Base-by-base conservation (phyloP, 1,140 invertebrate genomes). In the Caenorhabditis latens region DNA sequence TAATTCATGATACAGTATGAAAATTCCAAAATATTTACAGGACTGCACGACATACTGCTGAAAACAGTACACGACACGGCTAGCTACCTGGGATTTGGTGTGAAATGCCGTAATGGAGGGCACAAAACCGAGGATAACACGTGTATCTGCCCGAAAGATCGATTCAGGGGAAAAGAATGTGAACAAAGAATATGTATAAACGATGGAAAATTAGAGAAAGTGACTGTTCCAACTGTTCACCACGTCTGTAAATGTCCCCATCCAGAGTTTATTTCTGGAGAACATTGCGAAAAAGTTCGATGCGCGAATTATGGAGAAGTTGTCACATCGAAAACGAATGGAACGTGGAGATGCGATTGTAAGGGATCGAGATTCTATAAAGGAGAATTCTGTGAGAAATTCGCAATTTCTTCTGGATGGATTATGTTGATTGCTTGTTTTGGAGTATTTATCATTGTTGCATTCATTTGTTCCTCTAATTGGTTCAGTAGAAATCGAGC, bases 331-430 rank as follows among this genome's bases (percentile, higher is more conserved):
- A 9, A 24, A 16, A 14, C 71, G 71, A 86, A 86, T 53, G 21
- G 14, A 16, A 86, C 46, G n/a, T 86, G 75, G 75, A 6, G 19
- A 21, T 86, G 86, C 48, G 86, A 86, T 65, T 86, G 86, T 42
- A 57, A 43, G 4, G 65, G 40, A 40, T 40, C 43, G 32, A 83
- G n/a, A 24, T 86, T 86, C 58, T 86, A 65, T n/a, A 40, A 50
- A 40, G 75, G 75, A 19, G 42, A 43, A 42, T 86, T 86, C 57
- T 86, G 86, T 40, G 86, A 86, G 19, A 71, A 79, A 46, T 79
- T 79, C 9, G 42, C 53, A 4, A 8, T 79, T 6, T 79, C 71
- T 4, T 79, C 71, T 4, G 43, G 43, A 48, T 79, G 71, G 71
- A 24, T 53, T 8, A 50, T 53, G 19, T 46, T n/a, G 5, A 19